These are phyloP conservation scores for Microctonus hyperodae DNA, from an alignment of 2,888 invertebrate species.

Conservation along the genomic window DNA sequence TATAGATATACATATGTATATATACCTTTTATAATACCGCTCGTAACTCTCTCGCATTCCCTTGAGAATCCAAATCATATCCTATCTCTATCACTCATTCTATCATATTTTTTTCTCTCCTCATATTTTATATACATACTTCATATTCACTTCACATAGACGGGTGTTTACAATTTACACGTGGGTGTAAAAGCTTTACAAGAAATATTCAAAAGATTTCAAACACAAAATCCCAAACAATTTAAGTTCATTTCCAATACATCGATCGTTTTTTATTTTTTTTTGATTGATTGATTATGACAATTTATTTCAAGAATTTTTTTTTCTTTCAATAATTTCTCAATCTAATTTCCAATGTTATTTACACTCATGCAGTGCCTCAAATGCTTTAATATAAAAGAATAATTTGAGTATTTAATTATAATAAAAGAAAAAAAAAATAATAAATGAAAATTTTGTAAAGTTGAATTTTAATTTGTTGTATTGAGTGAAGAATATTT, in stretches of 20 bases:
- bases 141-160: background rate
- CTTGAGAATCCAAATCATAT: slow-evolving; percentile 39
- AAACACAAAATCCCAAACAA: background rate
- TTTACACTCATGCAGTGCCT: too few species aligned
- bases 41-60: background rate
- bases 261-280: background rate
- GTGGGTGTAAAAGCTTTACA: slow-evolving; percentile 38
- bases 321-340: background rate
- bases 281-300: slow-evolving; percentile 2
- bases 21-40: slow-evolving; percentile 13
- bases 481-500: too few species aligned
- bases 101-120: background rate
- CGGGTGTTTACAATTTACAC: slow-evolving; percentile 31
- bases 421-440: too few species aligned
- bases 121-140: background rate
- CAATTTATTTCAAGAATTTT: background rate
- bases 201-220: background rate
- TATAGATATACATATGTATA: slow-evolving; percentile 7
- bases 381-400: too few species aligned
- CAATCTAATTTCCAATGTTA: too few species aligned
- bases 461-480: too few species aligned
- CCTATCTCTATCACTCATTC: slow-evolving; percentile 11
- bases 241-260: background rate
- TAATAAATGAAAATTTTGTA: too few species aligned
- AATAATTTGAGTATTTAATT: too few species aligned